These are phyloP conservation scores for Campylomormyrus tamandua DNA, from an alignment of 2,113 vertebrate genomes.

Conservation along the genomic window DNA sequence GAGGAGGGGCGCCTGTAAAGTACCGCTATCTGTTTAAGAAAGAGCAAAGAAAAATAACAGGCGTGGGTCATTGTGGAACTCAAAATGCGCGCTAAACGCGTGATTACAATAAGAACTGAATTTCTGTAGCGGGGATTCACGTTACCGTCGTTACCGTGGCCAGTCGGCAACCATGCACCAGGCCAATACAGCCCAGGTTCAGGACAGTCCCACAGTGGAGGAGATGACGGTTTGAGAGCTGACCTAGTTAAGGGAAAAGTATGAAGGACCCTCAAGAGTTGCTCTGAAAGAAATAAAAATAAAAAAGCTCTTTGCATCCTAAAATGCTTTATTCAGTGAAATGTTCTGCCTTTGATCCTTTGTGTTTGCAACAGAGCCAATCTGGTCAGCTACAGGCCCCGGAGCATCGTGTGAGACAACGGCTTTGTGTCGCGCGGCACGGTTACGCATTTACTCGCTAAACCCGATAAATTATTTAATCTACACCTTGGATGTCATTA, in stretches of 20 bases:
- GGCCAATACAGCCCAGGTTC: neutral
- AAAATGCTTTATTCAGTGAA: neutral
- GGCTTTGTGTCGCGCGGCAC: neutral
- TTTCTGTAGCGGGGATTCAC: constrained; percentile 30
- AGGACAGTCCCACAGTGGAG: neutral
- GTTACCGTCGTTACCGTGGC: neutral
- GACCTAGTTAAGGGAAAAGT: constrained; percentile 41
- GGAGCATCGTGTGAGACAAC: neutral
- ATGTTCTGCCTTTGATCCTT: constrained; percentile 1
- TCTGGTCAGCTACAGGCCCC: neutral
- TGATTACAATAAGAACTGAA: neutral
- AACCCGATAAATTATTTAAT: neutral
- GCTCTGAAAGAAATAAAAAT: neutral
- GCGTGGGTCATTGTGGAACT: neutral
- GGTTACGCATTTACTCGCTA: neutral
- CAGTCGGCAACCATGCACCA: constrained; percentile 8
- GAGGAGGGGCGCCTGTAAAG: neutral
- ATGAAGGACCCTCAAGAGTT: constrained; percentile 26
- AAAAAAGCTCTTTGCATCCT: constrained; percentile 1
- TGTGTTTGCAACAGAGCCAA: neutral
- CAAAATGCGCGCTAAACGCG: neutral
- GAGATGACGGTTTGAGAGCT: constrained; percentile 39
- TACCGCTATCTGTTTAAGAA: neutral
- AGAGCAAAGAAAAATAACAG: neutral
- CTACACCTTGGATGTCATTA: neutral